Evolutionary conservation across 2,797 vertebrate genomes (phyloP), one percentile per base, ranked within the genome.

Genomic region (Peromyscus nudipes): DNA sequence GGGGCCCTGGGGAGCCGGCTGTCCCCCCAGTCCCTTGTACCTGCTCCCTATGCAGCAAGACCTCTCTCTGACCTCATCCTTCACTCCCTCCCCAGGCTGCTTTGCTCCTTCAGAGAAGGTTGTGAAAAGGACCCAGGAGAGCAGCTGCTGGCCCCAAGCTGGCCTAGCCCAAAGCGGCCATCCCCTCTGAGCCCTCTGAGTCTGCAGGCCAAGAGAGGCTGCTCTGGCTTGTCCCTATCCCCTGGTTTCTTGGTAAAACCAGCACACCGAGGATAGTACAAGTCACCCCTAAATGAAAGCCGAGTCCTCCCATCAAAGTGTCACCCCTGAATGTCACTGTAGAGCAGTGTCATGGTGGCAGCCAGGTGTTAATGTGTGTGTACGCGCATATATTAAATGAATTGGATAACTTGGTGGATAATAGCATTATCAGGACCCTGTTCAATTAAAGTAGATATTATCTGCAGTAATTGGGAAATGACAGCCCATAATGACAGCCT

Each of bases 331-430:
- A 77, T 49, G 79, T 97, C 84, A 55, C 82, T 27, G 40, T 49
- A 79, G 40, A 91, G 92, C n/a, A 64, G 90, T 89, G 86, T 97
- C 31, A 0, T 9, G 55, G 82, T 57, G 29, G 96, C 90, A 49
- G 86, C 21, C 81, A 97, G 88, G 95, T 93, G 77, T 91, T 96
- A 90, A 97, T 95, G 76, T 89, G 81, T 95, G 89, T 95, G 84
- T 87, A 69, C 55, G 75, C 62, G 69, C 6, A 87, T 94, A 89
- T 60, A 92, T 93, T 95, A 95, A 96, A 82, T 95, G 95, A 97
- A 93, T 64, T 27, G 93, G 93, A 94, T 67, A 79, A 92, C 4
- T 37, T 29, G 23, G 91, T 65, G 57, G 88, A 65, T 95, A 93
- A 90, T 81, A 84, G 87, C 10, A 34, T 97, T 97, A 97, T 92